Conservation (phyloP, 2,797 vertebrate species). For the Alfaro cultratus region DNA sequence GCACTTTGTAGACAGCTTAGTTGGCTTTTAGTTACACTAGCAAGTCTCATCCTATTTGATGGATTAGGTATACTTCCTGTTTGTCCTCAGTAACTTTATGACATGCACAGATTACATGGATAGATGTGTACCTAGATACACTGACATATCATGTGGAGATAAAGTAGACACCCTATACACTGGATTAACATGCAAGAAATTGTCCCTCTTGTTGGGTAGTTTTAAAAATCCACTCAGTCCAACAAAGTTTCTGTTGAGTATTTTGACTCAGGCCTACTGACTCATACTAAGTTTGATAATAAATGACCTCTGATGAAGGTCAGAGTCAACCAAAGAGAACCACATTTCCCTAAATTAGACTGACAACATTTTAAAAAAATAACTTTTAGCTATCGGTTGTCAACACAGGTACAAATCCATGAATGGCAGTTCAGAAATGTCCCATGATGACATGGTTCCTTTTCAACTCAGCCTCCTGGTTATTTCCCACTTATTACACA, state of each 20-base stretch:
- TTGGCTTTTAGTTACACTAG: conserved; percentile 50
- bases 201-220: background rate
- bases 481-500: background rate
- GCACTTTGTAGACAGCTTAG: conserved; percentile 62
- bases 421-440: background rate
- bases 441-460: background rate
- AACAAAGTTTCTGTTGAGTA: background rate
- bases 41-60: conserved; percentile 62
- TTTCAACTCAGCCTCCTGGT: background rate
- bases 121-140: background rate
- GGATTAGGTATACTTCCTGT: conserved; percentile 58
- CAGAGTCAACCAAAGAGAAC: background rate
- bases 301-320: background rate
- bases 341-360: background rate
- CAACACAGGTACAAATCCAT: background rate
- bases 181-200: background rate
- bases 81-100: conserved; percentile 33
- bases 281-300: background rate
- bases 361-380: background rate
- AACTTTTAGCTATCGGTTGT: background rate
- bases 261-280: background rate
- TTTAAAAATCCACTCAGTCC: background rate
- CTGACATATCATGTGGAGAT: background rate
- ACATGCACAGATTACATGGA: background rate
- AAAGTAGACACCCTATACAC: background rate